Percentiles rank a stretch among this genome's conserved stretches.
These are phyloP conservation scores for Geotrupes spiniger DNA, from an alignment of 2,888 invertebrate species.

Conservation along the genomic window DNA sequence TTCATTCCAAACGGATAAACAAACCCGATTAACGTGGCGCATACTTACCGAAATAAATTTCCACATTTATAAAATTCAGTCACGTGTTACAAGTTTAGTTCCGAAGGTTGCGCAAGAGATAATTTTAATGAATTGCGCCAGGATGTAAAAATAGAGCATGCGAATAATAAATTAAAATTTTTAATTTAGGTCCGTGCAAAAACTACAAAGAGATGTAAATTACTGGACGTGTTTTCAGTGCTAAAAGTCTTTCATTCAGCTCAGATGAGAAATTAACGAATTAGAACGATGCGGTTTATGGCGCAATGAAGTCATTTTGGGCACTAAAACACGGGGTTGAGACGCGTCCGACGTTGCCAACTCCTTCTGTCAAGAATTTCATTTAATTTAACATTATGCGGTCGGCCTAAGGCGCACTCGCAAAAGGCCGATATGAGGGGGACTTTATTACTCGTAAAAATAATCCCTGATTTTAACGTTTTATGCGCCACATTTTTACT, in stretches of 20 bases:
- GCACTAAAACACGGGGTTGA: constrained; percentile 9
- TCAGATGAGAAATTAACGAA: constrained; percentile 11
- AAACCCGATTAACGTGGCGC: no score
- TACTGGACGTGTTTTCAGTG: not conserved
- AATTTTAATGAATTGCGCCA: constrained; percentile 1
- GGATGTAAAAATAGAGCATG: not conserved
- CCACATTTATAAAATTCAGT: constrained; percentile 9
- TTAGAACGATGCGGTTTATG: constrained; percentile 15
- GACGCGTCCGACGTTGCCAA: constrained; percentile 19
- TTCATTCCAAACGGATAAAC: no score
- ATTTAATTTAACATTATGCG: constrained; percentile 37
- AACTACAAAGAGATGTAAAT: constrained; percentile 4
- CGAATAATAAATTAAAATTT: constrained; percentile 1
- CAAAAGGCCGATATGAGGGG: constrained; percentile 12
- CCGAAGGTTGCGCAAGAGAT: not conserved
- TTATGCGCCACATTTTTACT: constrained; percentile 1
- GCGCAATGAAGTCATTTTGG: constrained; percentile 11
- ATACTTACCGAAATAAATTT: no score
- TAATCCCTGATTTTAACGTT: constrained; percentile 9
- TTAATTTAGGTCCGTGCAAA: not conserved
- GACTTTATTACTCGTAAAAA: constrained; percentile 16
- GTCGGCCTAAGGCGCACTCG: constrained; percentile 21
- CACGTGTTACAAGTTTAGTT: not conserved
- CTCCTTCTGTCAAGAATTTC: constrained; percentile 23
- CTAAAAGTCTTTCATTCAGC: constrained; percentile 4